These are phyloP conservation scores for Bungarus multicinctus DNA, from an alignment of 2,113 vertebrate species.

Conservation along the genomic window DNA sequence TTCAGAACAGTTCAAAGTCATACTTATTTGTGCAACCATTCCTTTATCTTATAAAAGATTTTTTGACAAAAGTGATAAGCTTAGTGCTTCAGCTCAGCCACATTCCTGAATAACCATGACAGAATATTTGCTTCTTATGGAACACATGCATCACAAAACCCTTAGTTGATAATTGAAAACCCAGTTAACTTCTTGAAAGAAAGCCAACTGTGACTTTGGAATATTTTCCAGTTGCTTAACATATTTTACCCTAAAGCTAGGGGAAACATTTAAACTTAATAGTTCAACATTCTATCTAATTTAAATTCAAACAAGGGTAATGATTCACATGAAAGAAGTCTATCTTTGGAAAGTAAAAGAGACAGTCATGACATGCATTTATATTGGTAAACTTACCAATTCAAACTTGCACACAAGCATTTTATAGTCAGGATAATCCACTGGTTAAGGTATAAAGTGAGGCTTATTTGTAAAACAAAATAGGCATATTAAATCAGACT, in stretches of 20 bases:
- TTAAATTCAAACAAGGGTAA: not conserved
- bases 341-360: not conserved
- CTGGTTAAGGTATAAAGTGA: not conserved
- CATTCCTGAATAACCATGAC: conserved; percentile 13
- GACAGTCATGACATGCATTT: not conserved
- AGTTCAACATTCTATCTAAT: not conserved
- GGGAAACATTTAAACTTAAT: conserved; percentile 10
- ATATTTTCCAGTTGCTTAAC: not conserved
- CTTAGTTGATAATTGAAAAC: not conserved
- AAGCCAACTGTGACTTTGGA: not conserved
- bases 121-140: conserved; percentile 5
- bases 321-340: not conserved
- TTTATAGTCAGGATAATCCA: not conserved
- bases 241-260: conserved; percentile 1
- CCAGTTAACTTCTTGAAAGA: not conserved
- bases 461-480: not conserved
- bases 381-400: not conserved
- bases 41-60: not conserved
- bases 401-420: not conserved
- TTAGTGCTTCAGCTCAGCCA: conserved; percentile 38
- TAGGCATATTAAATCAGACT: not conserved
- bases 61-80: not conserved
- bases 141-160: not conserved
- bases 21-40: not conserved
- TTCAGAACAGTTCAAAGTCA: not conserved